Conservation (phyloP, 2,113 vertebrate genomes). For the Fregetta grallaria region DNA sequence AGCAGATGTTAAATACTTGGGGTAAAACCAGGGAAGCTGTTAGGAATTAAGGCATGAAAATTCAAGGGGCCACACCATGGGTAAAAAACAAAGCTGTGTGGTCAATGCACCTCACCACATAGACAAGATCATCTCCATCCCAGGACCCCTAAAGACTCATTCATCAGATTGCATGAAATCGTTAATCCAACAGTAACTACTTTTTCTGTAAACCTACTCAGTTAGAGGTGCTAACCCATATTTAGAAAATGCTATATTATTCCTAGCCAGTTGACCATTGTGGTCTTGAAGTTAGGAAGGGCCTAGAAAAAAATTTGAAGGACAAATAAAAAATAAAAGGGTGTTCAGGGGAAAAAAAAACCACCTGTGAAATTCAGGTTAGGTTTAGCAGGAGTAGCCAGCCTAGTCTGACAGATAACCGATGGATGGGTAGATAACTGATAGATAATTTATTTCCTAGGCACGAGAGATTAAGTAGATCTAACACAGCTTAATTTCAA, state of each 20-base stretch:
- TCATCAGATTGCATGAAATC: neutral
- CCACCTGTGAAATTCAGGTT: neutral
- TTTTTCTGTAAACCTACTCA: neutral
- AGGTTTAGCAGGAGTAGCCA: neutral
- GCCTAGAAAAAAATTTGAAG: neutral
- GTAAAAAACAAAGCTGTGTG: neutral
- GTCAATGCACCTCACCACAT: neutral
- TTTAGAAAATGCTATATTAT: neutral
- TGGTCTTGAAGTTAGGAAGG: neutral
- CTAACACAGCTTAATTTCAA: neutral
- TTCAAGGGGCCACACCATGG: accelerated
- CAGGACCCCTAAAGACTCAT: neutral
- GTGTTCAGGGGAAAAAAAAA: neutral
- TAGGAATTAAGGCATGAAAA: neutral
- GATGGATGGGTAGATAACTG: neutral
- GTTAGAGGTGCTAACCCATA: neutral
- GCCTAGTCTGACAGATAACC: neutral
- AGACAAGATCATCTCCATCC: neutral
- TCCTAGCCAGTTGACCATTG: neutral
- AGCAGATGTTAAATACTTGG: neutral
- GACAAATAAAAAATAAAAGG: neutral
- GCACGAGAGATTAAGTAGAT: neutral
- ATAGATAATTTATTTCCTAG: neutral
- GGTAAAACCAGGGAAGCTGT: neutral
- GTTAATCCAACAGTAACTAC: neutral